phyloP scores from a whole-genome alignment of 2,113 vertebrate species.

The Casuarius casuarius region DNA sequence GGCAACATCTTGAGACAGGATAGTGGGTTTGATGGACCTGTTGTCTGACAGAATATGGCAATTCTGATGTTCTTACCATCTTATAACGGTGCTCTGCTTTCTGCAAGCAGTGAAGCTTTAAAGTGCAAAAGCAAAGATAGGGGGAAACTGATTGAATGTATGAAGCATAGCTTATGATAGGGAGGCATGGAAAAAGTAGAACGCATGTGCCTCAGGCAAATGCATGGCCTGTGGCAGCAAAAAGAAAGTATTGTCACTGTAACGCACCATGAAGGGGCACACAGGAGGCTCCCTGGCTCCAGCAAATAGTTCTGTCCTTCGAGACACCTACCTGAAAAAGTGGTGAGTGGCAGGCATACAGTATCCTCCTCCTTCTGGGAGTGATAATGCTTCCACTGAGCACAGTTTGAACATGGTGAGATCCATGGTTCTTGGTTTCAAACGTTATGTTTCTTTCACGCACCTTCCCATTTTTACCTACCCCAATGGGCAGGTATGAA shows the following conservation, averaged over 20 bases:
- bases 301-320: background rate
- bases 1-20: background rate
- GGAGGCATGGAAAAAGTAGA: background rate
- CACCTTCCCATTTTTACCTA: background rate
- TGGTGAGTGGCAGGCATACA: background rate
- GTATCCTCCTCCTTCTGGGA: background rate
- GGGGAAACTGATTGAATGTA: background rate
- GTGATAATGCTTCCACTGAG: accelerated
- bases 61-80: background rate
- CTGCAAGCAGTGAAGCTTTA: background rate
- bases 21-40: background rate
- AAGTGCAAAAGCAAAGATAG: background rate
- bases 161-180: background rate
- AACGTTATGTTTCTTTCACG: background rate
- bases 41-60: background rate
- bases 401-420: background rate
- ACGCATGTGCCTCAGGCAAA: too few species aligned
- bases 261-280: background rate
- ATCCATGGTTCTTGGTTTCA: background rate
- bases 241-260: background rate
- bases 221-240: background rate
- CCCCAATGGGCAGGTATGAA: background rate
- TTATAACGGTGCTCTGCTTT: background rate
- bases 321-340: background rate
- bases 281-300: background rate